Evolutionary conservation across 2,797 vertebrate genomes (phyloP).

Genomic region (Trachops cirrhosus): DNA sequence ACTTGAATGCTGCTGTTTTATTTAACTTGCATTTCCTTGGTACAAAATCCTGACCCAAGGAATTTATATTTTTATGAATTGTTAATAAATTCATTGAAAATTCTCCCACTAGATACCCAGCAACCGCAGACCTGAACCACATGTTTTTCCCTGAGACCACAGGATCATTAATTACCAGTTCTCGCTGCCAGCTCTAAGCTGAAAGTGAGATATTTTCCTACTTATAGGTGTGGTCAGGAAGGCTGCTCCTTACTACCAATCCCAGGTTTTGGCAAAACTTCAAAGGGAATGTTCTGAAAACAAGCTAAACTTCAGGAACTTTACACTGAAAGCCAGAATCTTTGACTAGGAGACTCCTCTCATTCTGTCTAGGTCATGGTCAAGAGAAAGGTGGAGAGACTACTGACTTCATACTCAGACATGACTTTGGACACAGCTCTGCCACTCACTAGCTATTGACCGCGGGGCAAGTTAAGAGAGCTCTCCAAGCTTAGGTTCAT

Average conservation of each 20-base stretch:
- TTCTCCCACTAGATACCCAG: not conserved
- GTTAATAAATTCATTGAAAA: not conserved
- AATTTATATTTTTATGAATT: not conserved
- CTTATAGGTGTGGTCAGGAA: not conserved
- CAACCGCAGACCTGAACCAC: not conserved
- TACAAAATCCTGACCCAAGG: not conserved
- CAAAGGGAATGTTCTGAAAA: not conserved
- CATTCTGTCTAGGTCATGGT: not conserved
- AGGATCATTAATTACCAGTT: not conserved
- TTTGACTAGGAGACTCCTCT: not conserved
- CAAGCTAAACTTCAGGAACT: not conserved
- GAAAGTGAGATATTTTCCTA: not conserved
- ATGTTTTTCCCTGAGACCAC: not conserved
- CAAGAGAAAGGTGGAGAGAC: not conserved
- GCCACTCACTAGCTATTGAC: not conserved
- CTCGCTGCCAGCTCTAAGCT: not conserved
- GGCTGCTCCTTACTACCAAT: not conserved
- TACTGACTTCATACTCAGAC: not conserved
- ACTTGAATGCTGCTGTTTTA: not conserved
- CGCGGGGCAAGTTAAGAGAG: not conserved
- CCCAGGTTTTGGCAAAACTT: not conserved
- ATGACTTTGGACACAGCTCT: not conserved
- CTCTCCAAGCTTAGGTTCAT: not conserved
- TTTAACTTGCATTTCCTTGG: not conserved
- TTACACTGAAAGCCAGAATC: not conserved